These are phyloP conservation scores for Anastrepha ludens DNA, from an alignment of 1,140 invertebrate species.

Conservation along the genomic window DNA sequence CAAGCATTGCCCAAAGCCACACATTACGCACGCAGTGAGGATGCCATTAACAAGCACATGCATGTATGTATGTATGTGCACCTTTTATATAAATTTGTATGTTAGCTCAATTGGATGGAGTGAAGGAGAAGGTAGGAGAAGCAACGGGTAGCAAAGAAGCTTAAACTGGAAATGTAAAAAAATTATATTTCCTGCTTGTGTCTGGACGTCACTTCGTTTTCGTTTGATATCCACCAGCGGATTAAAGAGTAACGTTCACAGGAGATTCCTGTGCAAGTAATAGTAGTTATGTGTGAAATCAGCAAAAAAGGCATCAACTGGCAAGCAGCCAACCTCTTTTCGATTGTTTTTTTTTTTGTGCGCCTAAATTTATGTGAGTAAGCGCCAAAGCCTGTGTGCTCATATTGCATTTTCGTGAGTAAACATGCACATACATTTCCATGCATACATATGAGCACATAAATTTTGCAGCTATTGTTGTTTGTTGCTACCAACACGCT, in stretches of 20 bases:
- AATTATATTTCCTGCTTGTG: background rate
- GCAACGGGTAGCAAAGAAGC: background rate
- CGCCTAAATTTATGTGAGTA: background rate
- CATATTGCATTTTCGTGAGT: constrained; percentile 8
- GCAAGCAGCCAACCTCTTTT: background rate
- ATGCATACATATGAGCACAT: background rate
- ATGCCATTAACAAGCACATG: too few relatives aligned
- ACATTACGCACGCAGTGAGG: too few relatives aligned
- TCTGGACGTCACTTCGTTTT: background rate
- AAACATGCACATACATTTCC: background rate
- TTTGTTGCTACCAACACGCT: too few relatives aligned
- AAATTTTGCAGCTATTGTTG: too few relatives aligned
- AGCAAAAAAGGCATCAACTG: background rate
- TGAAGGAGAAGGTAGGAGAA: background rate
- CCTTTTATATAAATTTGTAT: too few relatives aligned
- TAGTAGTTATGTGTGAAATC: background rate
- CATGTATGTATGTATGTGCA: background rate
- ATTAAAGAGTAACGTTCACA: background rate
- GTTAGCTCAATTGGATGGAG: background rate
- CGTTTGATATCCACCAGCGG: background rate
- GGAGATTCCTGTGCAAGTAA: background rate
- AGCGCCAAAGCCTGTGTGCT: background rate
- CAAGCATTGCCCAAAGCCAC: background rate
- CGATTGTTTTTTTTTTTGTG: background rate
- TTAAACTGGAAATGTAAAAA: background rate